Evolutionary conservation across 1,140 invertebrate species (phyloP), one percentile per base, ranked within the genome.

Genomic region (Eriosoma lanigerum): DNA sequence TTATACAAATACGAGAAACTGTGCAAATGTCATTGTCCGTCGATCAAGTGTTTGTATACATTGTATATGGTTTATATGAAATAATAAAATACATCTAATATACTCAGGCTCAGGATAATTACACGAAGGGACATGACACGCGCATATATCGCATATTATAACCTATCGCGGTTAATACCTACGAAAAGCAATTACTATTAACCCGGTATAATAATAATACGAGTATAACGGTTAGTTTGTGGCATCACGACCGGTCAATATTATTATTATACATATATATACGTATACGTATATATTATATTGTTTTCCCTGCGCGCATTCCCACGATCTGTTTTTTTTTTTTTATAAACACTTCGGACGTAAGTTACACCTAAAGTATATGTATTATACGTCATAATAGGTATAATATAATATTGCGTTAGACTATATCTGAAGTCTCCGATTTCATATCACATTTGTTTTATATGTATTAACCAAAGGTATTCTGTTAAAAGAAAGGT

Each of bases 251-350:
- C 32, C 54, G 15, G 26, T 38, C 73, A 24, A 76, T 58, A 76
- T 76, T 60, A 58, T 68, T 68, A 50, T 72, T 70, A 48, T 52
- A 75, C 56, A n/a, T n/a, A n/a, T n/a, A n/a, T 75, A 75, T 75
- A 48, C 21, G 38, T 8, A 38, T 38, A 38, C n/a, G n/a, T 21
- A 21, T 68, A 46, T 66, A 38, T 15, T 46, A 44, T 70, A 26
- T 52, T 72, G 26, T 72, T 72, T n/a, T 50, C 17, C 66, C 66
- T 70, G 21, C 26, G 24, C 68, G 10, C 68, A 29, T 72, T 72
- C 68, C 68, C 68, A 72, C 68, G 68, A 72, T 72, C 68, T 46
- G 24, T 46, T 72, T 72, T 72, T n/a, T n/a, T n/a, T n/a, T n/a
- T n/a, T n/a, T n/a, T n/a, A n/a, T 19, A 29, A 72, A 72, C 68